Base-by-base conservation (phyloP, 2,113 vertebrate genomes). In the Pollimyrus isidori region DNA sequence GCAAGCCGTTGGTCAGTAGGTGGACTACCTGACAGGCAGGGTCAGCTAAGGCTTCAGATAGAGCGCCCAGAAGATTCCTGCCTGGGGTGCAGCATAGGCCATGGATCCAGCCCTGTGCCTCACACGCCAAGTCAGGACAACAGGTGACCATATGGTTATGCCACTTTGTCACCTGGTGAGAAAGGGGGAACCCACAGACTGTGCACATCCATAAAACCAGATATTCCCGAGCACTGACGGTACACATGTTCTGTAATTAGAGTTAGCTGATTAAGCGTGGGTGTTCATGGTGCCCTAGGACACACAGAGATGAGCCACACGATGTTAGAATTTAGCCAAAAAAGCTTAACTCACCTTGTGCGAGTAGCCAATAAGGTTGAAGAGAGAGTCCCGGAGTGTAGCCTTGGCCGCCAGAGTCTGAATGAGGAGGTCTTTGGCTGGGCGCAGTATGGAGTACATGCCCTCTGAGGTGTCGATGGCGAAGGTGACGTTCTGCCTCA, bases 331-430 rank as follows among this genome's bases (percentile, higher is more conserved):
- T 42, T 15, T 0, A 69, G 26, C 13, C 76, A 39, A 45, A 39
- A 45, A 48, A 21, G 45, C n/a, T 19, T 17, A 2, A 26, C 85
- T 88, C 89, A 95, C 94, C 95, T 95, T 90, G 90, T 91, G 89
- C 42, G 95, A 95, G 91, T 92, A 94, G 3, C 92, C 90, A 49
- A 95, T 76, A 88, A 95, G 92, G 91, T 96, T 95, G 90, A 96
- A 96, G 76, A 95, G 91, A 1, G 94, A 95, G 89, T 95, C 91
- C 48, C 91, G 92, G 62, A 91, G 90, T 1, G 94, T 91, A 0
- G 93, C 94, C 89, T 95, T 95, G 0, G 89, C 90, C 89, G 94
- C 91, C 85, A 96, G 91, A 3, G 91, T 92, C 90, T 94, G 94
- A 83, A 94, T 92, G 53, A 95, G 93, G 87, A 95, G 92, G 7